Base-by-base conservation (phyloP, 2,797 vertebrate genomes). In the Paratrypauchen microcephalus region DNA sequence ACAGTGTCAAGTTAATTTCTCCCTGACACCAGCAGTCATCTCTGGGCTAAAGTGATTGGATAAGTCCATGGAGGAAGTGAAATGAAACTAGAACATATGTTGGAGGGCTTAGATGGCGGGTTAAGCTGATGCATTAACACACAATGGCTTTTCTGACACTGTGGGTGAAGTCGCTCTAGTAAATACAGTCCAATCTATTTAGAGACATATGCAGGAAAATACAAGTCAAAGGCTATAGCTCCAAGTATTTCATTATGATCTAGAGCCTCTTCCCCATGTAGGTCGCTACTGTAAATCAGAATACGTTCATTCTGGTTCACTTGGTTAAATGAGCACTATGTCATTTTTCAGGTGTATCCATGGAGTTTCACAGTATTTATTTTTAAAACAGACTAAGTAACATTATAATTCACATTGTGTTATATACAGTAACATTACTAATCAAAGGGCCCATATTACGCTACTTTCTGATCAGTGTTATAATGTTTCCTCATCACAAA, bases 1-100 rank as follows among this genome's bases (percentile, higher is more conserved):
- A 55, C 23, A 26, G 77, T 68, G 76, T 84, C 81, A 78, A 77
- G 83, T 76, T 78, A 76, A 88, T 89, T 86, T 75, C 80, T 84
- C 70, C 75, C 45, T 52, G 74, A 74, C 78, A 80, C 36, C 24
- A 41, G 74, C 58, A 74, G 81, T 85, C 72, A 79, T 81, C 66
- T 73, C 71, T 71, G 65, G 72, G 64, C 30, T 24, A 75, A 78
- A 73, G 87, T 75, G 78, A 81, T 78, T 45, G 67, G 68, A 73
- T 85, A 82, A 85, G 76, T 73, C 72, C 69, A 67, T 5, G 6
- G 76, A 85, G 71, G 26, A 3, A 59, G 62, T 47, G 19, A 69
- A 72, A 74, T 68, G 69, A 72, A 83, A 80, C 71, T 68, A 83
- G 65, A 86, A 82, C 74, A 82, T 82, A 65, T 76, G 82, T 76